These are phyloP conservation scores for Hexactinellida sp. DNA, from an alignment of 37 sponge, comb jelly and placozoan genomes.

Conservation along the genomic window DNA sequence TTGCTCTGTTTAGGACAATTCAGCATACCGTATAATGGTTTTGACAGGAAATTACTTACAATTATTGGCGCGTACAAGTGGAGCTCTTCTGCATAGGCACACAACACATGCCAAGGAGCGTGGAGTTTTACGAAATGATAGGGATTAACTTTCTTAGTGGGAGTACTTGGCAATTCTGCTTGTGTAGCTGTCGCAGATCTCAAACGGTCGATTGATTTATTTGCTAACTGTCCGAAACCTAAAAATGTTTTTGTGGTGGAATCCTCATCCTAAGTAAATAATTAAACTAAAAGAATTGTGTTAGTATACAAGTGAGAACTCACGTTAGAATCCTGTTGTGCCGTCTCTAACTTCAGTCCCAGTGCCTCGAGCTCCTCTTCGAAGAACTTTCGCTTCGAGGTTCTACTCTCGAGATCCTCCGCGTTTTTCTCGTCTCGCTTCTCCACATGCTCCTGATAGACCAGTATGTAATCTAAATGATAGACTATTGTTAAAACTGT, in stretches of 20 bases:
- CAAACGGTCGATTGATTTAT: too few relatives aligned
- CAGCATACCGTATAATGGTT: too few relatives aligned
- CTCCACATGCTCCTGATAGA: not conserved
- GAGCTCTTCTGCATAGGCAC: conserved; percentile 58
- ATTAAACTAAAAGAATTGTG: too few relatives aligned
- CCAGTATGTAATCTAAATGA: not conserved
- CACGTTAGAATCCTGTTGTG: not conserved
- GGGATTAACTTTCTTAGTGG: not conserved
- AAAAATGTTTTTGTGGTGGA: too few relatives aligned
- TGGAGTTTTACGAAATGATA: conserved; percentile 63
- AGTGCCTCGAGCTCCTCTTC: not conserved
- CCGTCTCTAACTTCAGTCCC: not conserved
- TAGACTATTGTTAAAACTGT: too few relatives aligned
- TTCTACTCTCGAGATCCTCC: not conserved
- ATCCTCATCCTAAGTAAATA: too few relatives aligned
- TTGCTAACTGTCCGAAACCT: too few relatives aligned
- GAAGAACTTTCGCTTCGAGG: not conserved
- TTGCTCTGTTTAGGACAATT: not conserved
- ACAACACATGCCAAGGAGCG: conserved; percentile 33
- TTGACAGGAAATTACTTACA: conserved; percentile 29
- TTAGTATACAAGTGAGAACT: too few relatives aligned
- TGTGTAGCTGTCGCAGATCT: too few relatives aligned
- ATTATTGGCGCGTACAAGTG: conserved; percentile 55
- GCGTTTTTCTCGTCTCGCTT: not conserved
- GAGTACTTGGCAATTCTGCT: not conserved